A percentile compares a stretch with the other conserved stretches of the same genome.
phyloP scores from a whole-genome alignment of 2,888 invertebrate genomes.

The Cantharis nigra region DNA sequence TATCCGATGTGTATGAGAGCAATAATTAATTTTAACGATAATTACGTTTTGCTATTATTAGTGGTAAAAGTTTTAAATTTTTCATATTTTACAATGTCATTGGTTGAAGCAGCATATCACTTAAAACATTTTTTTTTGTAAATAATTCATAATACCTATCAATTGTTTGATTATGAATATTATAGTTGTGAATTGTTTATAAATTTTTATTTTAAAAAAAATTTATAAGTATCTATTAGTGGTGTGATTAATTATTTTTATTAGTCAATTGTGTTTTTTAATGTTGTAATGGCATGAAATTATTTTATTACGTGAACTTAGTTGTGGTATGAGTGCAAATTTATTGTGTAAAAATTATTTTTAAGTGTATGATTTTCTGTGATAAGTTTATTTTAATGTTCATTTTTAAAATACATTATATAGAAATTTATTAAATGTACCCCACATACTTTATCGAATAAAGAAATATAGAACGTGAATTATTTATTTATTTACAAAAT shows the following conservation, averaged over 20 bases:
- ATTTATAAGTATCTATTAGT: background rate
- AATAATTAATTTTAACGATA: conserved; percentile 20
- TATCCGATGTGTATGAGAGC: conserved; percentile 15
- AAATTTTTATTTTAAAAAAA: background rate
- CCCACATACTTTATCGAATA: background rate
- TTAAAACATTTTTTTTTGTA: background rate
- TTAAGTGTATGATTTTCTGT: conserved; percentile 17
- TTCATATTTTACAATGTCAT: background rate
- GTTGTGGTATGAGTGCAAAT: conserved; percentile 8
- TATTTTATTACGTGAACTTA: background rate
- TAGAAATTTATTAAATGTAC: background rate
- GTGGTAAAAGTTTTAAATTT: background rate
- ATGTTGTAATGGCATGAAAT: background rate
- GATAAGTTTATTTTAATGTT: conserved; percentile 16
- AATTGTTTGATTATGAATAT: background rate
- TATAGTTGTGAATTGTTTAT: background rate
- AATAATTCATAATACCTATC: background rate
- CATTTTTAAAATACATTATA: background rate
- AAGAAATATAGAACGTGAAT: background rate
- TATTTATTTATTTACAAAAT: too few relatives aligned
- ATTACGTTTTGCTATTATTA: conserved; percentile 6
- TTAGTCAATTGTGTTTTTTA: background rate
- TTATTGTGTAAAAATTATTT: background rate
- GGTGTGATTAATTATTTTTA: background rate
- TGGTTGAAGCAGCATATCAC: background rate